A percentile compares a stretch with the other conserved stretches of the same genome.
Conservation (phyloP, 2,797 vertebrate genomes). For the Pangasius mekongensis region DNA sequence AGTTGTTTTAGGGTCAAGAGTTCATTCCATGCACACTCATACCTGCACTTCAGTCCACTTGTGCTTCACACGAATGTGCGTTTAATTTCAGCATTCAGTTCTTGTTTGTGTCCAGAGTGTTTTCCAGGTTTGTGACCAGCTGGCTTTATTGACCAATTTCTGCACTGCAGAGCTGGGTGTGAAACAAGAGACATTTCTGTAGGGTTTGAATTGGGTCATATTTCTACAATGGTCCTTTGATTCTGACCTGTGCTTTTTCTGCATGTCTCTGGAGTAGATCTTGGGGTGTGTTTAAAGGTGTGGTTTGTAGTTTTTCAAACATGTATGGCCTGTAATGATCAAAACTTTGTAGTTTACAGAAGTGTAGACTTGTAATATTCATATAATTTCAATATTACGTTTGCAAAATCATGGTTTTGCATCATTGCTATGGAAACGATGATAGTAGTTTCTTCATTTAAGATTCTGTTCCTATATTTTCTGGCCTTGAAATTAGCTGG, state of each 20-base stretch:
- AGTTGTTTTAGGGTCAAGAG: conserved; percentile 54
- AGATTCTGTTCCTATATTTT: neutral
- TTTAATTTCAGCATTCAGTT: conserved; percentile 41
- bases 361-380: neutral
- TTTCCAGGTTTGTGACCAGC: conserved; percentile 11
- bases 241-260: conserved; percentile 25
- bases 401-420: neutral
- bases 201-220: conserved; percentile 39
- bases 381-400: too few species aligned
- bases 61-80: conserved; percentile 29
- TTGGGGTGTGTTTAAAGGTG: neutral
- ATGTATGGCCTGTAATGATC: neutral
- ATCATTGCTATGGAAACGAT: neutral
- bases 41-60: conserved; percentile 26
- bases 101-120: conserved; percentile 18
- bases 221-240: conserved; percentile 29
- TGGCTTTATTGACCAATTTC: conserved; percentile 26
- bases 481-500: neutral
- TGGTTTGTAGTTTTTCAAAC: neutral
- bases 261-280: neutral
- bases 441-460: neutral
- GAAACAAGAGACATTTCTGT: conserved; percentile 34
- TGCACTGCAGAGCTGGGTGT: conserved; percentile 23
- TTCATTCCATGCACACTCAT: conserved; percentile 37
- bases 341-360: neutral